These are phyloP conservation scores for Diabrotica virgifera DNA, from an alignment of 1,140 invertebrate genomes.

Conservation along the genomic window DNA sequence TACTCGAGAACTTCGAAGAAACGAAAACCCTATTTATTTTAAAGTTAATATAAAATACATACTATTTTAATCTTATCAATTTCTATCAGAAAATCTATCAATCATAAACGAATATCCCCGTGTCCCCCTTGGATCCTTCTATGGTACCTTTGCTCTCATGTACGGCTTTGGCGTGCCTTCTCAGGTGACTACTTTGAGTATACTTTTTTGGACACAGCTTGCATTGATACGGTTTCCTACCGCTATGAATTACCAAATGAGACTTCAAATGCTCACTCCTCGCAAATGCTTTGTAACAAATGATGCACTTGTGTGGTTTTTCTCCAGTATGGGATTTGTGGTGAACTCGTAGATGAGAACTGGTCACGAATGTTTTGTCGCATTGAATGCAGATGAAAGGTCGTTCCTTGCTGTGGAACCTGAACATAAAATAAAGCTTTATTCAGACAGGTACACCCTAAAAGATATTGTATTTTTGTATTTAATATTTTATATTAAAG, in stretches of 20 bases:
- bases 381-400: constrained; percentile 31
- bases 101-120: too few relatives aligned
- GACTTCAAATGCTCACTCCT: constrained; percentile 58
- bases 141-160: not conserved
- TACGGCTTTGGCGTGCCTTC: constrained; percentile 47
- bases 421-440: constrained; percentile 29
- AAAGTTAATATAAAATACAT: too few relatives aligned
- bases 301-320: constrained; percentile 52
- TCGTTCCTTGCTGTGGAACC: constrained; percentile 33
- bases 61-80: too few relatives aligned
- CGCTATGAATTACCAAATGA: constrained; percentile 62
- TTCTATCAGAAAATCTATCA: too few relatives aligned
- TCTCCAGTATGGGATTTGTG: constrained; percentile 33
- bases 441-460: too few relatives aligned
- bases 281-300: constrained; percentile 56
- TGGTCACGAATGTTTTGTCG: constrained; percentile 30
- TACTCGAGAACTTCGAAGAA: too few relatives aligned
- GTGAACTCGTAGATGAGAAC: constrained; percentile 32
- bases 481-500: too few relatives aligned
- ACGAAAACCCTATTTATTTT: too few relatives aligned
- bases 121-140: too few relatives aligned
- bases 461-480: too few relatives aligned
- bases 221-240: constrained; percentile 58
- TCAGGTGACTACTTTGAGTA: constrained; percentile 57
- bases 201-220: constrained; percentile 57